Evolutionary conservation across 2,113 vertebrate genomes (phyloP), one percentile per base, ranked within the genome.

Genomic region (Anser brachyrhynchus): DNA sequence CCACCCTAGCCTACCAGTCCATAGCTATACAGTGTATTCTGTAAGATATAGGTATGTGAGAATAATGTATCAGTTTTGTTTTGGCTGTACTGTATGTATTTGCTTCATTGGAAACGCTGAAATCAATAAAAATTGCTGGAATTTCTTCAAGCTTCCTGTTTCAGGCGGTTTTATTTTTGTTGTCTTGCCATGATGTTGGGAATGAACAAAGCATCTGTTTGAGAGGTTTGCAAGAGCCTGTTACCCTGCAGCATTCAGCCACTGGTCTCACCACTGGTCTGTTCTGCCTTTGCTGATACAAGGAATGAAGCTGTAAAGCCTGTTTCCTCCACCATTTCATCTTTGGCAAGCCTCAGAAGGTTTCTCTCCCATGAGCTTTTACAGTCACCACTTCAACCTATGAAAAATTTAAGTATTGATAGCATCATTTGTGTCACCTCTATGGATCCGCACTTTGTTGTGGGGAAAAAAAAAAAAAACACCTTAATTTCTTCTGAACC

Each of bases 111-210:
- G 87, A 96, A 97, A 96, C 94, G 89, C 92, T 96, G 83, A 92
- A 96, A 96, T 97, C 94, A 97, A 97, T 97, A 97, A 97, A 97
- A 96, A 88, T 65, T 51, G 77, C 94, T 94, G 93, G 73, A 96
- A 96, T 90, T 84, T 84, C 95, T 96, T 95, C 93, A 95, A 86
- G 75, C 52, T 89, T 72, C 51, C 35, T 8, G 2, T 8, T 54
- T 58, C 14, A 28, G 11, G 14, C 90, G 21, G 37, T 43, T 93
- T 95, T 66, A 6, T 89, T 90, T 87, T 73, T 11, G 12, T 76
- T 93, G 22, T 41, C 80, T 62, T 71, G 52, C 49, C n/a, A 21
- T 3, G 22, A 15, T 5, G 14, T 46, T 74, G 41, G 83, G 72
- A 39, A 59, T 78, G 26, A 83, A 57, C 23, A 65, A 86, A 84